Evolutionary conservation across 37 sponge, comb jelly and placozoan species (phyloP), one percentile per base, ranked within the genome.

Genomic region (Eunapius fragilis): DNA sequence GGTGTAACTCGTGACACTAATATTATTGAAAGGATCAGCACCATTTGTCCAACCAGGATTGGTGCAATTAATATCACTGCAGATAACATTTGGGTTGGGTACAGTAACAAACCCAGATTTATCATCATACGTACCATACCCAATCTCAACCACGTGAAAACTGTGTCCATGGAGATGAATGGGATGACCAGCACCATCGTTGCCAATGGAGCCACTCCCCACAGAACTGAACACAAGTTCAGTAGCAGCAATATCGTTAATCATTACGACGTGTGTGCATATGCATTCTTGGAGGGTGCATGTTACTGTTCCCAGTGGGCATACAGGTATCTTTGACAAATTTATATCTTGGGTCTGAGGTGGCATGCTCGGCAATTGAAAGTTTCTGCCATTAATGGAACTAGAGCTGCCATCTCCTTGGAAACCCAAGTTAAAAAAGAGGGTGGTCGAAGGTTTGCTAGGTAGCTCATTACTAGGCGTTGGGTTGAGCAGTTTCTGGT

Each of bases 101-200:
- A 2, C 49, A 23, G 14, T 76, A 13, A 86, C 35, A 6, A 32
- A 27, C 0, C 74, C 68, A 19, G 50, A 24, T 22, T 1, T 0
- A 28, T 77, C 26, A 26, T 77, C 24, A 67, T 94, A 94, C 68
- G 67, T 68, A 19, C 91, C 91, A 85, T 94, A 87, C 3, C 91
- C 94, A 71, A 90, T 76, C 48, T 87, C 77, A 24, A 90, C 71
- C 23, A 94, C 91, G 76, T 90, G 88, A 72, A 94, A 94, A 38
- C 78, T 79, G 75, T 90, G 88, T 0, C 94, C 94, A 75, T 94
- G 94, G 9, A 94, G 69, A 38, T 94, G 94, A 30, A 94, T 35
- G 24, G 94, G 94, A 77, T 94, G 94, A 75, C 87, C 32, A 30
- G 78, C 74, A 14, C n/a, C 25, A 19, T 41, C 41, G 6, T 9